phyloP scores from a whole-genome alignment of 2,888 invertebrate genomes.

The Cheilosia pagana region DNA sequence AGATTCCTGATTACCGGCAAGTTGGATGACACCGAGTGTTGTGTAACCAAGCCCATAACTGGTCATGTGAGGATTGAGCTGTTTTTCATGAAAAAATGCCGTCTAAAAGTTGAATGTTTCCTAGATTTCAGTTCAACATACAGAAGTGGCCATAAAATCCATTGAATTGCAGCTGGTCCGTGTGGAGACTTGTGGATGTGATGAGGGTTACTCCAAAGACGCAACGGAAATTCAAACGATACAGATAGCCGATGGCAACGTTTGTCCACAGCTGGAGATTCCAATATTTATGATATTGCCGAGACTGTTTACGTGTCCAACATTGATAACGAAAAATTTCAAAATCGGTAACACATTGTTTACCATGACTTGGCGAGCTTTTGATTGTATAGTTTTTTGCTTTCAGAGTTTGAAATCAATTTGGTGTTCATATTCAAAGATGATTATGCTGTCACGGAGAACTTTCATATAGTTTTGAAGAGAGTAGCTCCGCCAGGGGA shows the following conservation, averaged over 20 bases:
- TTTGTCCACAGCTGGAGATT: slow-evolving; percentile 90
- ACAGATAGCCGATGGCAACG: slow-evolving; percentile 97
- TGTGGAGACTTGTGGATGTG: slow-evolving; percentile 97
- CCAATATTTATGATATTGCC: slow-evolving; percentile 98
- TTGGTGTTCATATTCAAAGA: slow-evolving; percentile 96
- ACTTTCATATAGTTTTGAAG: slow-evolving; percentile 87
- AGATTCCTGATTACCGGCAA: slow-evolving; percentile 92
- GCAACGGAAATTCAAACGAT: slow-evolving; percentile 99
- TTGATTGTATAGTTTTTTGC: slow-evolving; percentile 62
- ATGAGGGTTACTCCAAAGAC: slow-evolving; percentile 96
- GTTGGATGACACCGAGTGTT: slow-evolving; percentile 92
- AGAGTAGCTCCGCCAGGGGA: slow-evolving; percentile 76
- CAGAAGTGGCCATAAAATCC: slow-evolving; percentile 93
- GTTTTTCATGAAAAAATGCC: neutral
- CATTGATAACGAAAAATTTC: slow-evolving; percentile 94
- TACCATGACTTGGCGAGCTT: slow-evolving; percentile 9
- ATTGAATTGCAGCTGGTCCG: slow-evolving; percentile 97
- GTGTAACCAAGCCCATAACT: slow-evolving; percentile 93
- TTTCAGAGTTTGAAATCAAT: slow-evolving; percentile 97
- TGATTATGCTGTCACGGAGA: slow-evolving; percentile 96
- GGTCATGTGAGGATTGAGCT: slow-evolving; percentile 88
- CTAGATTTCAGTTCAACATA: slow-evolving; percentile 90
- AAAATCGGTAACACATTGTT: slow-evolving; percentile 90
- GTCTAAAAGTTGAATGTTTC: slow-evolving; percentile 56
- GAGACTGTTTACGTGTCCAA: slow-evolving; percentile 96